Evolutionary conservation across 2,797 vertebrate species (phyloP), one percentile per base, ranked within the genome.

Genomic region (Lates japonicus): DNA sequence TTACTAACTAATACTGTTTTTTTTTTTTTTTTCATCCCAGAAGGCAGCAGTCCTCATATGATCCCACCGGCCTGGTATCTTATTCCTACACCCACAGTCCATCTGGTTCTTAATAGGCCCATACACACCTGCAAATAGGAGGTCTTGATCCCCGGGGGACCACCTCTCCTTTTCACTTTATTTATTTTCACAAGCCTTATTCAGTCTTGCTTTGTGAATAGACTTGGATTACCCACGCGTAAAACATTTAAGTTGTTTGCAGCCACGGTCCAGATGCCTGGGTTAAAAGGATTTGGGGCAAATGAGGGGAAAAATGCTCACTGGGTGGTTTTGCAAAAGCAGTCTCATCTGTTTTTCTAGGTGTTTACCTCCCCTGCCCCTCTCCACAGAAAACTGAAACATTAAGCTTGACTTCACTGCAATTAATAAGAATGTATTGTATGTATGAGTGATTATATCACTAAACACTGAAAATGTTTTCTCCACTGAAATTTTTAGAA

Each of bases 191-290:
- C 46, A 74, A 57, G 61, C 48, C 12, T 70, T 68, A n/a, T 62
- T 55, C 35, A 57, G 54, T 65, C 74, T 70, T 39, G 51, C 72
- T 81, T 65, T 69, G 9, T 78, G 67, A 62, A 63, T 60, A 59
- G 52, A 80, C 71, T 80, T 35, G 6, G 65, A 67, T 74, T 49
- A 10, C 37, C 54, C 68, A 64, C 1, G 71, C 20, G 51, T 88
- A 75, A 90, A 90, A 79, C 66, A 83, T 90, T 89, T 70, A 75
- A 70, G 78, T 79, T 84, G 77, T 87, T 84, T 87, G 67, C 78
- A 59, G 74, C 73, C 77, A 25, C 16, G 60, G 68, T 74, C 16
- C 73, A 80, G 64, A 72, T 70, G 66, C 60, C 49, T 6, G 10
- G 74, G 79, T 88, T 87, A 87, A 91, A 90, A 76, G 55, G 67